These are phyloP conservation scores for Anolis apletophallus DNA, from an alignment of 2,797 vertebrate genomes.

Conservation along the genomic window DNA sequence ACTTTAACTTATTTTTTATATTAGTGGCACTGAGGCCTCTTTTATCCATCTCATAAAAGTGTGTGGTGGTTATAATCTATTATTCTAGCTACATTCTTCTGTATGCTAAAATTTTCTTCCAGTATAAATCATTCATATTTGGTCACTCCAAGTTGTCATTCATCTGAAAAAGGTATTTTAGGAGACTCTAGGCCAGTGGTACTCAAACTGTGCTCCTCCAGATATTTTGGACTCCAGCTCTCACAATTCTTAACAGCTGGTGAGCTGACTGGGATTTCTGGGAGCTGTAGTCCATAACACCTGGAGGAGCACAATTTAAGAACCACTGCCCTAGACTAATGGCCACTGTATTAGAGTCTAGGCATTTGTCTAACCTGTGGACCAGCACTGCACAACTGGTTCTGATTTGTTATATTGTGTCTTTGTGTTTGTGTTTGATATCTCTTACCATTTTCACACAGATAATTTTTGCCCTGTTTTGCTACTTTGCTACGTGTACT, in stretches of 20 bases:
- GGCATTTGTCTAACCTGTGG: neutral
- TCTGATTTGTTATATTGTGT: neutral
- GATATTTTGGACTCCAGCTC: no score
- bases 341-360: neutral
- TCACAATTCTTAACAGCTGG: no score
- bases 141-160: neutral
- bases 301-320: no score
- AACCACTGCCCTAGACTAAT: no score
- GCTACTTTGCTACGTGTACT: no score
- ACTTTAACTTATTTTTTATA: constrained; percentile 18
- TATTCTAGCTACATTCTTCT: neutral
- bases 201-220: no score
- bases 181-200: neutral
- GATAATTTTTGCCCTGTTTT: no score
- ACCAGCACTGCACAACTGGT: neutral
- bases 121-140: neutral
- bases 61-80: neutral
- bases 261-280: no score
- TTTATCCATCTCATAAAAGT: neutral
- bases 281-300: no score
- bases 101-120: neutral
- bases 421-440: neutral
- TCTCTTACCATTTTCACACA: neutral
- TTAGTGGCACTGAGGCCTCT: neutral
- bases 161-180: neutral